Conservation (phyloP, 2,797 vertebrate genomes). For the Micropoecilia bifurca region DNA sequence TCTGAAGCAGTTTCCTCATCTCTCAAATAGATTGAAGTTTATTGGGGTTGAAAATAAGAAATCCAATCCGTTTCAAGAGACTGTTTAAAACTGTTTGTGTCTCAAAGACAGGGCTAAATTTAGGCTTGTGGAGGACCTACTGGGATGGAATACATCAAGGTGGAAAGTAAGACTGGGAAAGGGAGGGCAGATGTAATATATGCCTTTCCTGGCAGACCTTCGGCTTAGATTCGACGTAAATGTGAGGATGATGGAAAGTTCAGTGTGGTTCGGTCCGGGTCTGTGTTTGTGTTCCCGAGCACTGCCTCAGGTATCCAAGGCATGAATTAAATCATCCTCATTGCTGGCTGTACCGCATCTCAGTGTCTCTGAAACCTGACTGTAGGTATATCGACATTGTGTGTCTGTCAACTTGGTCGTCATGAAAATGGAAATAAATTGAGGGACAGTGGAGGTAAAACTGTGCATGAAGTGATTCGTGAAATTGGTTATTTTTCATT, state of each 20-base stretch:
- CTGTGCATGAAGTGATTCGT: slow-evolving; percentile 65
- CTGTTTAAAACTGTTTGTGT: slow-evolving; percentile 49
- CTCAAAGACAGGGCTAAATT: slow-evolving; percentile 56
- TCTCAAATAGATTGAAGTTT: slow-evolving; percentile 34
- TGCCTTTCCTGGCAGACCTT: slow-evolving; percentile 76
- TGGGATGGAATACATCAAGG: slow-evolving; percentile 41
- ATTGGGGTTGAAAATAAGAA: slow-evolving; percentile 51
- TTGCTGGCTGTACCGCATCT: slow-evolving; percentile 45
- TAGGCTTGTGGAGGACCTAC: slow-evolving; percentile 29
- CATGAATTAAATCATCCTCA: slow-evolving; percentile 60
- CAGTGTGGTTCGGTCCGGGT: slow-evolving; percentile 45
- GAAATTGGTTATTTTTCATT: slow-evolving; percentile 68
- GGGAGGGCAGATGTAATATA: slow-evolving; percentile 73
- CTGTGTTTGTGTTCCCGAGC: slow-evolving; percentile 42
- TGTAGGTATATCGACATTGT: slow-evolving; percentile 38
- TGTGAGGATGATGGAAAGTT: slow-evolving; percentile 61
- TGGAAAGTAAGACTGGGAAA: slow-evolving; percentile 44
- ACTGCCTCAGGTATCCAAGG: slow-evolving; percentile 64
- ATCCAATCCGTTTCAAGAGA: slow-evolving; percentile 17
- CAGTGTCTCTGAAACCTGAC: slow-evolving; percentile 51
- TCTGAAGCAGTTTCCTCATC: slow-evolving; percentile 41
- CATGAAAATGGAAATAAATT: slow-evolving; percentile 59
- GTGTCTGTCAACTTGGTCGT: slow-evolving; percentile 43
- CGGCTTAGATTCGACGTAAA: slow-evolving; percentile 66
- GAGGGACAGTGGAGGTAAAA: slow-evolving; percentile 45